These are phyloP conservation scores for Ceratosolen fusciceps DNA, from an alignment of 1,140 invertebrate genomes.

Conservation along the genomic window DNA sequence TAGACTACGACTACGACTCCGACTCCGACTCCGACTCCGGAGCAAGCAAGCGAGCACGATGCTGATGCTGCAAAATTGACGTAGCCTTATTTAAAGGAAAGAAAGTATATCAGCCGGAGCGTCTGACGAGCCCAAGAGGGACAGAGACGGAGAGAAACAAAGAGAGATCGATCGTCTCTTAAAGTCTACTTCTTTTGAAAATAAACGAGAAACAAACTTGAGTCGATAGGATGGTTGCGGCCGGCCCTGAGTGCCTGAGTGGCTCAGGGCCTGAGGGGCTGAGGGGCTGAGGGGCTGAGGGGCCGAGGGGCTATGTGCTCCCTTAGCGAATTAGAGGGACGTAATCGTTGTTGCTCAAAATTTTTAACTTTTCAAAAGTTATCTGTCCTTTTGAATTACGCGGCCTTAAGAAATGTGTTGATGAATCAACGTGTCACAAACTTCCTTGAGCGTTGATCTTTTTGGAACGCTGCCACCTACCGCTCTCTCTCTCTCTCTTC, in stretches of 20 bases:
- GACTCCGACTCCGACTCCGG: neutral
- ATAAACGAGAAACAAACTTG: slow-evolving; percentile 35
- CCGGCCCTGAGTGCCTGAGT: no score
- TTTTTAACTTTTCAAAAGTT: slow-evolving; percentile 41
- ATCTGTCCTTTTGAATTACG: slow-evolving; percentile 43
- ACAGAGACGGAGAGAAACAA: slow-evolving; percentile 15
- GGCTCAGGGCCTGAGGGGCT: no score
- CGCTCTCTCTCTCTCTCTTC: neutral
- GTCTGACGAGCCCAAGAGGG: neutral
- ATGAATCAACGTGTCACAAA: slow-evolving; percentile 49
- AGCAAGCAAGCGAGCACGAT: no score
- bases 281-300: no score
- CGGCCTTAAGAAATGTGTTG: slow-evolving; percentile 44
- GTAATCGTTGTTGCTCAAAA: slow-evolving; percentile 43
- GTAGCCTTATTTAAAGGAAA: slow-evolving; percentile 26
- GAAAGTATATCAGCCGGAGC: neutral
- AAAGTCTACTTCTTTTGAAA: neutral
- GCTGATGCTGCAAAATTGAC: slow-evolving; percentile 26
- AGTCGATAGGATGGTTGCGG: neutral
- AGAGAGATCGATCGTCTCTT: slow-evolving; percentile 36
- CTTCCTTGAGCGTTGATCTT: slow-evolving; percentile 47
- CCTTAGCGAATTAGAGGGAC: neutral
- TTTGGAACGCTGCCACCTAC: slow-evolving; percentile 34
- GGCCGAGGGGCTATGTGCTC: no score
- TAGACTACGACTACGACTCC: neutral